These are phyloP conservation scores for Panorpa germanica DNA, from an alignment of 2,888 invertebrate species.

Conservation along the genomic window DNA sequence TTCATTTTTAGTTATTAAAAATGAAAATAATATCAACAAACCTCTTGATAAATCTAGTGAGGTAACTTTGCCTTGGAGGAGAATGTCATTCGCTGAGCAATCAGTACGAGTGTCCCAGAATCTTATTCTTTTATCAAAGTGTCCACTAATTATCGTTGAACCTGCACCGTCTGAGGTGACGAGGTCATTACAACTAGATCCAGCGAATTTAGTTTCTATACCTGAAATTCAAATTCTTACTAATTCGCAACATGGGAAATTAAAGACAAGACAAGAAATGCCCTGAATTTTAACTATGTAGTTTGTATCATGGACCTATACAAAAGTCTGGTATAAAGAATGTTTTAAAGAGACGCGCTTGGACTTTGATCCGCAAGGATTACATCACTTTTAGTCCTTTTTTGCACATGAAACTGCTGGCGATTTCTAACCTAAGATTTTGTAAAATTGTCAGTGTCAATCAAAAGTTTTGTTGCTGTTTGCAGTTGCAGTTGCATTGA, in stretches of 20 bases:
- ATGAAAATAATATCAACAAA: slow-evolving; percentile 19
- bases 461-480: too few relatives aligned
- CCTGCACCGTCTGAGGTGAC: slow-evolving; percentile 78
- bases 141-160: slow-evolving; percentile 87
- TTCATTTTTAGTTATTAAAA: slow-evolving; percentile 4
- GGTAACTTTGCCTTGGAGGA: slow-evolving; percentile 84
- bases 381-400: too few relatives aligned
- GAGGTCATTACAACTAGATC: slow-evolving; percentile 92
- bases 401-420: too few relatives aligned
- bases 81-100: slow-evolving; percentile 65
- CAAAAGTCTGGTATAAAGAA: too few relatives aligned
- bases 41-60: slow-evolving; percentile 87
- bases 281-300: too few relatives aligned
- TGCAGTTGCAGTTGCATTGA: too few relatives aligned
- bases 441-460: too few relatives aligned
- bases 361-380: too few relatives aligned
- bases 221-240: slow-evolving; percentile 29
- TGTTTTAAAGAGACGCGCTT: too few relatives aligned
- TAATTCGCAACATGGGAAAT: not conserved
- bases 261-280: too few relatives aligned
- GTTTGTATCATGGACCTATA: too few relatives aligned
- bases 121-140: slow-evolving; percentile 91
- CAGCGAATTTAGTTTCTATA: slow-evolving; percentile 85
- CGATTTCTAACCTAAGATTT: too few relatives aligned
- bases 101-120: slow-evolving; percentile 94